These are phyloP conservation scores for Nannoperca australis DNA, from an alignment of 2,797 vertebrate species.

Conservation along the genomic window DNA sequence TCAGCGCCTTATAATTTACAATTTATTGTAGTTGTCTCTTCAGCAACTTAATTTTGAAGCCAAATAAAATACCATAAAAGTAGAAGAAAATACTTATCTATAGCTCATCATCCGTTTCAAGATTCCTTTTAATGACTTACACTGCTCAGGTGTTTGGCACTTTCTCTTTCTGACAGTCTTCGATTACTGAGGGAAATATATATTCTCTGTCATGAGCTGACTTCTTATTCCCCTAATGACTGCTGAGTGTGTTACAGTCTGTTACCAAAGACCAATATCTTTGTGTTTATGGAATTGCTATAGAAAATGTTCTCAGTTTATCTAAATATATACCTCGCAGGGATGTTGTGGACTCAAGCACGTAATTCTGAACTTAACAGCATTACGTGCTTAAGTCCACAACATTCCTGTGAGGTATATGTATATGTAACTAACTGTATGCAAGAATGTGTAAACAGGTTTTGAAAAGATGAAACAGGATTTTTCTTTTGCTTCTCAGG, in stretches of 20 bases:
- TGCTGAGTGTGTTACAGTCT: background rate
- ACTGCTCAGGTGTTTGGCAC: background rate
- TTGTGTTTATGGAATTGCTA: background rate
- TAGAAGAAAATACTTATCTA: no score
- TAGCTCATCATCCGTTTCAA: background rate
- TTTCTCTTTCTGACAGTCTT: background rate
- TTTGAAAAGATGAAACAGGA: background rate
- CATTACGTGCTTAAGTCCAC: background rate
- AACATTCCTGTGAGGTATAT: no score
- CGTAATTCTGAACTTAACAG: no score
- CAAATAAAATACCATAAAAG: background rate
- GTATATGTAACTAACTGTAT: background rate
- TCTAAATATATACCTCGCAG: no score
- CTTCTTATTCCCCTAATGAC: background rate
- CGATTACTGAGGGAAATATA: background rate
- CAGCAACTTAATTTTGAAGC: background rate
- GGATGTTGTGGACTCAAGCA: background rate
- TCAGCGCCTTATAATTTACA: background rate
- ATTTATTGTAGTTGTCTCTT: background rate
- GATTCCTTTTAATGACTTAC: background rate
- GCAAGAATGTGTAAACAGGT: background rate
- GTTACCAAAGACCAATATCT: background rate
- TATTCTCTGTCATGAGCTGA: background rate
- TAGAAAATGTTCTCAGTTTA: background rate
- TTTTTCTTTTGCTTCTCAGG: conserved; percentile 37